These are phyloP conservation scores for Ammodytes marinus DNA, from an alignment of 2,113 vertebrate species.

Conservation along the genomic window DNA sequence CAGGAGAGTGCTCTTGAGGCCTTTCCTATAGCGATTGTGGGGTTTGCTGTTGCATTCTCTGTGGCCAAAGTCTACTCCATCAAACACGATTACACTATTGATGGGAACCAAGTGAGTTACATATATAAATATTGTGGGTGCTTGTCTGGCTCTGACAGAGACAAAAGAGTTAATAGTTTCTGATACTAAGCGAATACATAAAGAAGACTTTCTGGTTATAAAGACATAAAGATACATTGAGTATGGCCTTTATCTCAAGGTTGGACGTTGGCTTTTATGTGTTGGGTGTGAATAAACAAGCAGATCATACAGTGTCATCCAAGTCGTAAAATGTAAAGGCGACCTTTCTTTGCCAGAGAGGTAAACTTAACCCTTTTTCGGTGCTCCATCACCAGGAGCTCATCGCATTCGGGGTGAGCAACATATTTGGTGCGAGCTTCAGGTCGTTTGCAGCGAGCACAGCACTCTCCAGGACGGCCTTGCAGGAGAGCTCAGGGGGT, in stretches of 20 bases:
- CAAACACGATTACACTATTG: slow-evolving; percentile 91
- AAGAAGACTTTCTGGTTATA: neutral
- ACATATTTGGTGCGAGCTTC: slow-evolving; percentile 91
- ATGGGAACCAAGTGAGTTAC: slow-evolving; percentile 90
- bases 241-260: neutral
- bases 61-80: slow-evolving; percentile 94
- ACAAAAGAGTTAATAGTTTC: slow-evolving; percentile 32
- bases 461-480: slow-evolving; percentile 90
- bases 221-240: neutral
- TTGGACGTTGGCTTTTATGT: neutral
- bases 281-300: neutral
- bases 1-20: slow-evolving; percentile 83
- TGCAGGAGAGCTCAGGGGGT: slow-evolving; percentile 95
- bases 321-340: neutral
- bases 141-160: neutral
- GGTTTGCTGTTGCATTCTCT: slow-evolving; percentile 92
- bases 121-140: neutral
- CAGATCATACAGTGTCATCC: neutral
- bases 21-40: slow-evolving; percentile 90
- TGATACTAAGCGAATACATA: neutral
- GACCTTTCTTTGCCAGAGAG: neutral
- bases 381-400: slow-evolving; percentile 85
- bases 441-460: slow-evolving; percentile 92
- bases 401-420: slow-evolving; percentile 92
- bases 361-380: neutral